Conservation (phyloP, 2,797 vertebrate species). For the Leuciscus waleckii region DNA sequence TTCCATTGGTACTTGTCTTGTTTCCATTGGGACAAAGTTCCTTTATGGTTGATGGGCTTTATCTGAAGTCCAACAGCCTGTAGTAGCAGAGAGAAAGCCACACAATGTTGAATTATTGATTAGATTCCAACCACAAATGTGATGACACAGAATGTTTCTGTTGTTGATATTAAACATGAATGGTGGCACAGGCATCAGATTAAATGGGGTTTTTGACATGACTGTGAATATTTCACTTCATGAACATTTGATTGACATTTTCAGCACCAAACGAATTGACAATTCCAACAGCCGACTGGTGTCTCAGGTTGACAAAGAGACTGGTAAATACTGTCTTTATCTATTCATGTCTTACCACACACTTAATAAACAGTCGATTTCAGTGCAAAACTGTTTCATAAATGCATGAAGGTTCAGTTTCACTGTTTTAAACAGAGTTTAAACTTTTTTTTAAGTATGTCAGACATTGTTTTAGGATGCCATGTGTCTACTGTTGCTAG, state of each 20-base stretch:
- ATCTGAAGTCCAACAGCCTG: constrained; percentile 30
- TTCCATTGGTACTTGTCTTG: neutral
- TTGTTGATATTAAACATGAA: constrained; percentile 10
- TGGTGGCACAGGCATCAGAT: constrained; percentile 9
- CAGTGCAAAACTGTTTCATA: neutral
- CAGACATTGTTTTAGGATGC: neutral
- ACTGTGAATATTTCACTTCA: neutral
- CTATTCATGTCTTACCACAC: neutral
- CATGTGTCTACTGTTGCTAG: neutral
- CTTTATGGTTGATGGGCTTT: constrained; percentile 2
- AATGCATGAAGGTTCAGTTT: neutral
- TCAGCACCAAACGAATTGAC: constrained; percentile 91
- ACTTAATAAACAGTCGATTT: neutral
- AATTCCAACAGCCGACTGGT: constrained; percentile 95
- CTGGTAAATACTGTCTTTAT: constrained; percentile 76
- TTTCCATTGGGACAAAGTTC: neutral
- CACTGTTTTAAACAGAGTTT: neutral
- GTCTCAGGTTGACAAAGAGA: constrained; percentile 93
- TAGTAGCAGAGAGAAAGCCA: constrained; percentile 20
- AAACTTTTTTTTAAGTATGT: neutral
- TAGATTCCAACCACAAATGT: constrained; percentile 28
- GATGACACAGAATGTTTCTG: constrained; percentile 38
- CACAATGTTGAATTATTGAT: constrained; percentile 54
- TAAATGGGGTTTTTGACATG: neutral
- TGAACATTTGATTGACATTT: constrained; percentile 54